A percentile compares a stretch with the other conserved stretches of the same genome.
Evolutionary conservation across 2,113 vertebrate species (phyloP).

Genomic region (Aspiorhynchus laticeps): DNA sequence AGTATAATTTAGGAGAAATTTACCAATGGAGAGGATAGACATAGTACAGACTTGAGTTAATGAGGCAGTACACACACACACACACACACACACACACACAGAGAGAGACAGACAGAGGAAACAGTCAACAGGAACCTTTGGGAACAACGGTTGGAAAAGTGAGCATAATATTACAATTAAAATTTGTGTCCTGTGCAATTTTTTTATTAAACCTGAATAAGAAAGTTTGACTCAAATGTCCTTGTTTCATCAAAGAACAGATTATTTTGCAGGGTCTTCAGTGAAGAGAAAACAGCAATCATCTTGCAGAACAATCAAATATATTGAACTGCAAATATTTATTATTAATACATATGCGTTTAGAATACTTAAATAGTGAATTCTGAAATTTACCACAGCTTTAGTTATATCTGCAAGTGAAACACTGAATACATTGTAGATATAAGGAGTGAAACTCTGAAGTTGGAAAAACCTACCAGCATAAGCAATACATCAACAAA

Average conservation of each 20-base stretch:
- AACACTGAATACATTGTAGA: conserved; percentile 50
- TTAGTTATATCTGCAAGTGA: conserved; percentile 57
- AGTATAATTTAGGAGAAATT: conserved; percentile 63
- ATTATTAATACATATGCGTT: background rate
- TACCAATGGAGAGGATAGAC: conserved; percentile 56
- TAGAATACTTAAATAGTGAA: background rate
- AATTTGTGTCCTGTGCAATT: background rate
- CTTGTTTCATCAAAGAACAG: background rate
- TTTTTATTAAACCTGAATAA: conserved; percentile 8
- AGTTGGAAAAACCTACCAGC: conserved; percentile 58
- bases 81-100: conserved; percentile 35
- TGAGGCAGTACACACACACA: conserved; percentile 62
- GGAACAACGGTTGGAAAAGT: conserved; percentile 35
- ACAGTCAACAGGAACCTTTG: conserved; percentile 30
- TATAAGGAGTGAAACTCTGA: conserved; percentile 53
- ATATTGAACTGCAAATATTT: background rate
- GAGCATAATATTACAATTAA: conserved; percentile 27
- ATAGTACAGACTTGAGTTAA: conserved; percentile 68
- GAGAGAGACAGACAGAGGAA: background rate
- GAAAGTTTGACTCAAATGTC: background rate
- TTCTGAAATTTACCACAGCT: background rate
- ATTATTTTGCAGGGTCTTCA: background rate
- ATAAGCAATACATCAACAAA: conserved; percentile 68
- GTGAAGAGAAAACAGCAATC: background rate
- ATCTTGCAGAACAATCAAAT: background rate